Evolutionary conservation across 1,140 invertebrate species (phyloP).

Genomic region (Tetragonula clypearis): DNA sequence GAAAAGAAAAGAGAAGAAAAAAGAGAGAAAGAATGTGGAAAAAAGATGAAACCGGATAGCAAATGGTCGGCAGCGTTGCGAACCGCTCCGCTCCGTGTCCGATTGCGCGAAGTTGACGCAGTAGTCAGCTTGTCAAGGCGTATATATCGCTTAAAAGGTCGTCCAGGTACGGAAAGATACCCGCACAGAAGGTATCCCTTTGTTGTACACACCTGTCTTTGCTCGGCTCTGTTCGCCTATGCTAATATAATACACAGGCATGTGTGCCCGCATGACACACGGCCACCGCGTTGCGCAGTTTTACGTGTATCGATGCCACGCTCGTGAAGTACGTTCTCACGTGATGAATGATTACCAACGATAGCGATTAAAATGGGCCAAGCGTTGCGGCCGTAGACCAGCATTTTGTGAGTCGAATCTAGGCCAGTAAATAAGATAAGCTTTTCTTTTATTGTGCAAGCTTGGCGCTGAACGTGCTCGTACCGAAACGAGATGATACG

Average conservation of each 20-base stretch:
- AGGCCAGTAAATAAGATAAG: background rate
- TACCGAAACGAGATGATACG: too few species aligned
- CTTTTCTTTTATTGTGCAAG: background rate
- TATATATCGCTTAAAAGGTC: constrained; percentile 43
- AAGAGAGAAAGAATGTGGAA: background rate
- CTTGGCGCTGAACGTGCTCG: background rate
- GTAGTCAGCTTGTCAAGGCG: constrained; percentile 6
- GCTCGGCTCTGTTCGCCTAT: background rate
- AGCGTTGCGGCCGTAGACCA: background rate
- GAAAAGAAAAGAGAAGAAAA: background rate
- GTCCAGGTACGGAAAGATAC: constrained; percentile 29
- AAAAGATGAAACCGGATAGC: background rate
- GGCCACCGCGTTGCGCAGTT: background rate
- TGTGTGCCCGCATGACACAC: constrained; percentile 10
- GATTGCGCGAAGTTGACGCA: constrained; percentile 47
- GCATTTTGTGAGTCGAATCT: background rate
- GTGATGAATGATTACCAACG: background rate
- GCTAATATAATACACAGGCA: constrained; percentile 2
- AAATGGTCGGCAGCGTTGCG: background rate
- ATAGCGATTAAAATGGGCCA: background rate
- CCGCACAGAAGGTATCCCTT: constrained; percentile 47
- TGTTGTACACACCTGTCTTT: constrained; percentile 51
- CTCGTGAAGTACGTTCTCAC: background rate
- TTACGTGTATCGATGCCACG: background rate
- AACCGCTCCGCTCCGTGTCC: background rate